Evolutionary conservation across 2,888 invertebrate genomes (phyloP), one percentile per base, ranked within the genome.

Genomic region (Psylliodes chrysocephalus): DNA sequence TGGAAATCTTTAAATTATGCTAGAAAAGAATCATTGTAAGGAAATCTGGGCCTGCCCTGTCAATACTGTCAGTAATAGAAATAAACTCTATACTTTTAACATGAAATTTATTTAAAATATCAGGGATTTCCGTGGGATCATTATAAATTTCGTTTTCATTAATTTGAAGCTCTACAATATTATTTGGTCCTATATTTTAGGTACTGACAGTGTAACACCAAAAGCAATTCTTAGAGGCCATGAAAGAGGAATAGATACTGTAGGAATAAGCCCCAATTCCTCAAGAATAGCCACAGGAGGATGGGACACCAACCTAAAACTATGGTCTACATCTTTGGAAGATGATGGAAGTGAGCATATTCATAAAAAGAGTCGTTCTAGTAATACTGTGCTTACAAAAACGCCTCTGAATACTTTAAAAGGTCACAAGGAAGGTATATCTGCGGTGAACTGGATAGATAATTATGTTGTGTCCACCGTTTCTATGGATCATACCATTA

Each of bases 401-500:
- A 89, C 90, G 18, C 96, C 98, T 0, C 80, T 93, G 70, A 85
- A 93, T 77, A 96, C 97, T 1, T 82, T 98, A 67, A 91, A 93
- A 80, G 97, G 97, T 0, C 98, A 99, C 80, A 90, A 91, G 67
- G 98, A 98, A 82, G 92, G 92, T 10, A 89, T 99, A 14, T 93
- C 94, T 0, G 89, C 91, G 0, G 88, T 93, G 0, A 87, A 90
- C 57, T 99, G 98, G 97, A 87, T 92, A 73, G 91, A 92, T 72
- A 86, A 86, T 60, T 86, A 88, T 69, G 92, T 92, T 67, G 84
- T 97, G 1, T 86, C 94, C 6, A 95, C 96, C 0, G 89, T 91
- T 55, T 95, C 97, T 0, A 96, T 96, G 96, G 98, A 99, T 84
- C 97, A 98, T 79, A 93, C 96, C 0, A 85, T 99, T 12, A 92